These are phyloP conservation scores for Willowsia nigromaculata DNA, from an alignment of 2,888 invertebrate genomes.

Conservation along the genomic window DNA sequence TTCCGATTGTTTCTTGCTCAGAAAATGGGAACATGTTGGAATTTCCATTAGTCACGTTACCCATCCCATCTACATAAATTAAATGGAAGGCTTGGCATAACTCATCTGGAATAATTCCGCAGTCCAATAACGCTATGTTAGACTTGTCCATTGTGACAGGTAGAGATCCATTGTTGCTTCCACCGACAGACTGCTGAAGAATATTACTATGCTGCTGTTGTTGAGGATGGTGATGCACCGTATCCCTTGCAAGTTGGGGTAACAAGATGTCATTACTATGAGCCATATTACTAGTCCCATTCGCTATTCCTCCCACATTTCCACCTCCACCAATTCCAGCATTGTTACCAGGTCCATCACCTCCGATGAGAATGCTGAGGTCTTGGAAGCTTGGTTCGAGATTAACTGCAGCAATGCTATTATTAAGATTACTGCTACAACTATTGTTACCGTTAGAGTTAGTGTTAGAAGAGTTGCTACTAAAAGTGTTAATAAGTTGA, in stretches of 20 bases:
- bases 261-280: constrained; percentile 22
- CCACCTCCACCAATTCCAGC: background rate
- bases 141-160: background rate
- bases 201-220: background rate
- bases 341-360: constrained; percentile 13
- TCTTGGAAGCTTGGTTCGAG: constrained; percentile 59
- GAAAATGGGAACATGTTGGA: constrained; percentile 4
- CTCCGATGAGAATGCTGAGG: constrained; percentile 51
- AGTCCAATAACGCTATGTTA: constrained; percentile 49
- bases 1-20: constrained; percentile 48
- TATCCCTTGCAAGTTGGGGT: constrained; percentile 12
- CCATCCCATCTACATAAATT: constrained; percentile 55
- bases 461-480: constrained; percentile 13
- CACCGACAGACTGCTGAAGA: background rate
- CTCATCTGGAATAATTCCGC: constrained; percentile 58
- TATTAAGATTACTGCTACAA: background rate
- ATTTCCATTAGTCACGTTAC: constrained; percentile 16
- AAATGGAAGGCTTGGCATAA: constrained; percentile 63
- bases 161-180: background rate
- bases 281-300: background rate
- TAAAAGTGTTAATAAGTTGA: background rate
- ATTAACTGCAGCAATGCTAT: background rate
- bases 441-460: constrained; percentile 6
- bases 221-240: constrained; percentile 1
- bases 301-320: background rate